Evolutionary conservation across 2,113 vertebrate species (phyloP).

Genomic region (Lucifuga dentata): DNA sequence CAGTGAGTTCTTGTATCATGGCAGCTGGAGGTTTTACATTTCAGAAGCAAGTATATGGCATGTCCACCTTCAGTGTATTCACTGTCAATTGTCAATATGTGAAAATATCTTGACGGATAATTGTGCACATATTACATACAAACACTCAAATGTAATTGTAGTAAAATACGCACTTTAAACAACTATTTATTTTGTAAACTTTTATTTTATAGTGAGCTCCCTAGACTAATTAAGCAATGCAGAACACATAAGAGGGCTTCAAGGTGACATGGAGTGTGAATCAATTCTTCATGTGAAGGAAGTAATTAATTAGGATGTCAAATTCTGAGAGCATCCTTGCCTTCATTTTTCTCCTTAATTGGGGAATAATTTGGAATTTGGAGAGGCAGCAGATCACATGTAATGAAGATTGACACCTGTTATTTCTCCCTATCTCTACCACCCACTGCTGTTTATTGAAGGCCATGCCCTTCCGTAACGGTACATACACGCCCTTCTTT

Average conservation of each 20-base stretch:
- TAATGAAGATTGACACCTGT: constrained; percentile 84
- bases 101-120: constrained; percentile 20
- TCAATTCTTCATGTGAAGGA: constrained; percentile 76
- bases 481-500: constrained; percentile 42
- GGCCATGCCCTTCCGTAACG: constrained; percentile 62
- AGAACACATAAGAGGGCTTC: constrained; percentile 62
- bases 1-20: constrained; percentile 58
- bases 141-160: constrained; percentile 7
- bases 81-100: constrained; percentile 10
- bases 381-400: constrained; percentile 72
- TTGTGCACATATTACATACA: constrained; percentile 7
- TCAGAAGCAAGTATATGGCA: constrained; percentile 18
- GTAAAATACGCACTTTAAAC: neutral
- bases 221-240: constrained; percentile 50
- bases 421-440: constrained; percentile 59
- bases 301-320: constrained; percentile 84
- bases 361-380: constrained; percentile 80
- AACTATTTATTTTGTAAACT: constrained; percentile 32
- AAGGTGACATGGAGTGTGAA: constrained; percentile 77
- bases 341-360: constrained; percentile 82
- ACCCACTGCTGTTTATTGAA: constrained; percentile 66
- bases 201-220: constrained; percentile 33
- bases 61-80: constrained; percentile 8
- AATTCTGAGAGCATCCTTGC: constrained; percentile 69
- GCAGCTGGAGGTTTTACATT: constrained; percentile 38